phyloP scores from a whole-genome alignment of 2,888 invertebrate species.

The Fabriciana adippe region DNA sequence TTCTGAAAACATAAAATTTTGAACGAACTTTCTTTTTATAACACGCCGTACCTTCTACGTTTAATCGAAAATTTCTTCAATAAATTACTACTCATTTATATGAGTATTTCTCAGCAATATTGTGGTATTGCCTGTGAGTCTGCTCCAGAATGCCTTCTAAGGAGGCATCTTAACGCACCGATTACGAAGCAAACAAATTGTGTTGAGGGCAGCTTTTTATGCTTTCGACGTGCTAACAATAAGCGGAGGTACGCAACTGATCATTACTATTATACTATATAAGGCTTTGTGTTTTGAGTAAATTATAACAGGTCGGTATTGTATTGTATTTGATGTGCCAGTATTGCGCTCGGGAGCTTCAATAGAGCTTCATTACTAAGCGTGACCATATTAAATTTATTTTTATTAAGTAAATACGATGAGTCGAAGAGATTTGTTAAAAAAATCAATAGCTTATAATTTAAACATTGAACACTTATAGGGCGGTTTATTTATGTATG shows the following conservation, averaged over 20 bases:
- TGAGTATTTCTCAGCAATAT: conserved; percentile 62
- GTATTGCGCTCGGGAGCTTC: conserved; percentile 53
- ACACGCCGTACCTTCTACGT: conserved; percentile 59
- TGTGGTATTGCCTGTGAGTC: conserved; percentile 57
- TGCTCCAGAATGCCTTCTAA: conserved; percentile 60
- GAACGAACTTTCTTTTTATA: conserved; percentile 72
- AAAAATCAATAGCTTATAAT: conserved; percentile 13
- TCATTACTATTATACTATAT: conserved; percentile 80
- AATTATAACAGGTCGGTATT: conserved; percentile 78
- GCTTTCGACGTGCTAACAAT: conserved; percentile 78
- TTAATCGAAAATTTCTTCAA: conserved; percentile 71
- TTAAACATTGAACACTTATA: conserved; percentile 8
- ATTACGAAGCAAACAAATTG: conserved; percentile 76
- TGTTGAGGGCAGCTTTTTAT: conserved; percentile 74
- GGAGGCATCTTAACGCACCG: conserved; percentile 61
- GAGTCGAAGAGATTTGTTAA: conserved; percentile 14
- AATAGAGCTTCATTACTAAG: conserved; percentile 75
- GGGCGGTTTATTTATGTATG: conserved; percentile 54
- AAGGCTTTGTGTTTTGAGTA: conserved; percentile 82
- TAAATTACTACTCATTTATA: conserved; percentile 74
- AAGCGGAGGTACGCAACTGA: conserved; percentile 73
- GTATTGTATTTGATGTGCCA: conserved; percentile 71
- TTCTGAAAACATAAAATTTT: conserved; percentile 75
- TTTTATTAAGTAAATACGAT: conserved; percentile 41
- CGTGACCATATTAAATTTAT: conserved; percentile 69